phyloP scores from a whole-genome alignment of 2,113 vertebrate species.

The Cyphomyrus plagiostoma region DNA sequence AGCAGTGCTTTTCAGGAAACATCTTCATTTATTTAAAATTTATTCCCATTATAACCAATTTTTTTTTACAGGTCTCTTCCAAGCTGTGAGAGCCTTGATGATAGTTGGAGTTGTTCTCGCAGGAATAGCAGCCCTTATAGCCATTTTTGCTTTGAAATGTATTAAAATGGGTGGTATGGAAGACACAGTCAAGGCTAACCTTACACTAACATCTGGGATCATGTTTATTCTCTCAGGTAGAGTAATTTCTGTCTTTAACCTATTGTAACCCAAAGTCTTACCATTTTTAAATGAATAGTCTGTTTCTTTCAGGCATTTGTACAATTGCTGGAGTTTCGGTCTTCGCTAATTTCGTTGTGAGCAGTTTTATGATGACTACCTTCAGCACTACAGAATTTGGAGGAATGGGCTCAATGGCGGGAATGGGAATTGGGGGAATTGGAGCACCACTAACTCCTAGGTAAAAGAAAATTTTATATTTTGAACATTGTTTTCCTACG shows the following conservation, averaged over 20 bases:
- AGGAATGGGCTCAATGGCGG: slow-evolving; percentile 24
- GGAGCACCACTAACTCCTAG: slow-evolving; percentile 31
- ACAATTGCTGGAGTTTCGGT: slow-evolving; percentile 79
- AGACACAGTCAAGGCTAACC: slow-evolving; percentile 74
- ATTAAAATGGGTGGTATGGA: slow-evolving; percentile 73
- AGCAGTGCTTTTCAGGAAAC: neutral
- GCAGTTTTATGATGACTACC: slow-evolving; percentile 74
- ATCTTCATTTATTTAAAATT: neutral
- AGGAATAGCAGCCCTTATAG: slow-evolving; percentile 61
- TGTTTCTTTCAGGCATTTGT: slow-evolving; percentile 66
- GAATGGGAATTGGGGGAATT: slow-evolving; percentile 25
- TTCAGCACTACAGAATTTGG: slow-evolving; percentile 20
- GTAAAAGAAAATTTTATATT: slow-evolving; percentile 30
- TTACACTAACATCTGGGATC: slow-evolving; percentile 80
- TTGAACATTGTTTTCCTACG: neutral
- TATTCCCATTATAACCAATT: neutral
- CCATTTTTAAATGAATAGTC: neutral
- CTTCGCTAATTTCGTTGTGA: slow-evolving; percentile 85
- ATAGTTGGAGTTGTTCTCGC: slow-evolving; percentile 74
- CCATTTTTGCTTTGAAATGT: slow-evolving; percentile 78
- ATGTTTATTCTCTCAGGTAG: slow-evolving; percentile 78
- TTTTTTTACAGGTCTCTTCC: slow-evolving; percentile 66
- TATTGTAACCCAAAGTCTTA: neutral
- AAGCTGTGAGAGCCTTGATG: slow-evolving; percentile 82
- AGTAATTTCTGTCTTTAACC: neutral